Conservation (phyloP, 1,140 invertebrate genomes). For the Penaeus vannamei region DNA sequence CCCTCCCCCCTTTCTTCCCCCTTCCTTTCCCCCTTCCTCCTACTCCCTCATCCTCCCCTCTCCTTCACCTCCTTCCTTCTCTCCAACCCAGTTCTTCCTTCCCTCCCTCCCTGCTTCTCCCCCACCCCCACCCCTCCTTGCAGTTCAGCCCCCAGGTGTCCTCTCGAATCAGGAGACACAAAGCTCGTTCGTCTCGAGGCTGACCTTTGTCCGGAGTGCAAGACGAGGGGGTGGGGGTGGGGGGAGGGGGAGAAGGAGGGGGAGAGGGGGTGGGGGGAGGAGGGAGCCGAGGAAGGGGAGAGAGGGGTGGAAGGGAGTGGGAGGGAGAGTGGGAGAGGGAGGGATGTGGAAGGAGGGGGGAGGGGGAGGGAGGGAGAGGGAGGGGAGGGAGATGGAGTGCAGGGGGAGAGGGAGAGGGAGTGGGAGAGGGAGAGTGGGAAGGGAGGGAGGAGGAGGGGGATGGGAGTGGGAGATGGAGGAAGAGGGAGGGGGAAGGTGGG, state of each 20-base stretch:
- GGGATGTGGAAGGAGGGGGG: neutral
- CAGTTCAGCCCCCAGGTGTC: too few species aligned
- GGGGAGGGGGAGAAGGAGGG: neutral
- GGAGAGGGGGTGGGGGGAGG: neutral
- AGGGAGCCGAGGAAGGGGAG: neutral
- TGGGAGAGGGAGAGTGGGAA: neutral
- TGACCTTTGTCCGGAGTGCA: constrained; percentile 17
- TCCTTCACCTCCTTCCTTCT: too few species aligned
- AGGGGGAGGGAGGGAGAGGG: neutral
- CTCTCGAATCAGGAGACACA: too few species aligned
- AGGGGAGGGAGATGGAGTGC: neutral
- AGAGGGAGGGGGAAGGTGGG: neutral
- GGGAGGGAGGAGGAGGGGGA: neutral
- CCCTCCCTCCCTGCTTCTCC: too few species aligned
- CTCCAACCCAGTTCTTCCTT: too few species aligned
- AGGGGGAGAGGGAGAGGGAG: neutral
- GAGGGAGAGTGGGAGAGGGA: constrained; percentile 2
- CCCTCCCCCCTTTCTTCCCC: too few species aligned
- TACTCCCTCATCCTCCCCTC: too few species aligned
- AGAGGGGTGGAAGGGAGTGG: neutral
- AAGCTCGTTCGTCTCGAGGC: neutral
- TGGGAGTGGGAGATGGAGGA: neutral
- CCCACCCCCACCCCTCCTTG: too few species aligned
- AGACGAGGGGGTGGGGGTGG: constrained; percentile 4
- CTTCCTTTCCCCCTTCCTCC: too few species aligned